Evolutionary conservation across 2,797 vertebrate species (phyloP), one percentile per base, ranked within the genome.

Genomic region (Tadarida brasiliensis): DNA sequence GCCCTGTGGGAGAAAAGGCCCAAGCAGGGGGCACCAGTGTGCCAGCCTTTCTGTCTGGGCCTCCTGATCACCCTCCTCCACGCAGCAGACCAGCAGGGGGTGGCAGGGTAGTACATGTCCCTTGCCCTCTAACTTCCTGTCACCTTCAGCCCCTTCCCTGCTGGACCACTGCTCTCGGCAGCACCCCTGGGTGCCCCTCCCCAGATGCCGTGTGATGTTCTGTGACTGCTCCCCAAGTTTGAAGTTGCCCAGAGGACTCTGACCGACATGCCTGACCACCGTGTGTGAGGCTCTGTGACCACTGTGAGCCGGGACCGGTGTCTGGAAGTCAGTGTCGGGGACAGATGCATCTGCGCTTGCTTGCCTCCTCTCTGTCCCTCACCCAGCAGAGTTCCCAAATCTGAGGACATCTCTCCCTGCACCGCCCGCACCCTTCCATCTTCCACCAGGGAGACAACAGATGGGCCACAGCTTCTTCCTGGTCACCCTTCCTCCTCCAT

Each of bases 261-360:
- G 47, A 84, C 14, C n/a, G n/a, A n/a, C n/a, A n/a, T n/a, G n/a
- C n/a, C n/a, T n/a, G n/a, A n/a, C n/a, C n/a, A n/a, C n/a, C n/a
- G n/a, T n/a, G n/a, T n/a, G n/a, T n/a, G n/a, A n/a, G n/a, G n/a
- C 82, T 14, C 12, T 9, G 0, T 44, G 20, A 71, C 12, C 11
- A 1, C 26, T 22, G 16, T 20, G n/a, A 0, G 2, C 49, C 0
- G 2, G 17, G 33, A 70, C 84, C 11, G 16, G 28, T 8, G 20
- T 57, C 56, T 57, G 56, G 22, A n/a, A 14, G 22, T 24, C 30
- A 10, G 14, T 20, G 7, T 44, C 67, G 33, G 2, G 26, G 35
- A 30, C 20, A 15, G n/a, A 44, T 20, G 24, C 57, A 24, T 35
- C 28, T 12, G 22, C 1, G 0, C 67, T 47, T 71, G 54, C 84